These are phyloP conservation scores for Sycon ciliatum DNA, from an alignment of 37 sponge, comb jelly and placozoan genomes.

Conservation along the genomic window DNA sequence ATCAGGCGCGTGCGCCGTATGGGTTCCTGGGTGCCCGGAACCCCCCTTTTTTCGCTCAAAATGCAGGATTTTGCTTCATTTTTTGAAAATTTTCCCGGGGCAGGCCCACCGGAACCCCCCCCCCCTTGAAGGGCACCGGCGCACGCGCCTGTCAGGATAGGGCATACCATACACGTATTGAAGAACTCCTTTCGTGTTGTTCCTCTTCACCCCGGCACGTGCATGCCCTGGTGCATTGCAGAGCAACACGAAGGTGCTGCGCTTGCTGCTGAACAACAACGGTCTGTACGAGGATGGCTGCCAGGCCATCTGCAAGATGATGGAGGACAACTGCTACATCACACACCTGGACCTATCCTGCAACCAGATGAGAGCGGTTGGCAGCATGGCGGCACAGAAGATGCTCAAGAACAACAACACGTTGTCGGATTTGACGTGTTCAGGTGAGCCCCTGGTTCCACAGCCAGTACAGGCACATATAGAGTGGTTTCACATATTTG, in stretches of 20 bases:
- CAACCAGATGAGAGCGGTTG: conserved; percentile 60
- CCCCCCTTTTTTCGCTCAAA: too few relatives aligned
- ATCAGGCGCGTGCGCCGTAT: too few relatives aligned
- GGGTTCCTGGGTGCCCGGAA: too few relatives aligned
- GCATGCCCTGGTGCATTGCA: conserved; percentile 9
- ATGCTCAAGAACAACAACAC: conserved; percentile 57
- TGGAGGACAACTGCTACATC: conserved; percentile 94
- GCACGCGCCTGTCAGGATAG: not conserved
- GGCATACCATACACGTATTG: not conserved
- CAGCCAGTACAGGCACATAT: too few relatives aligned
- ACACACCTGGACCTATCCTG: conserved; percentile 75
- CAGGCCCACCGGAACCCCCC: too few relatives aligned
- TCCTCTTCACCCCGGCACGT: too few relatives aligned
- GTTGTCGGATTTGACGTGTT: too few relatives aligned
- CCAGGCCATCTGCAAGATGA: conserved; percentile 75
- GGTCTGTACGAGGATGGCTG: conserved; percentile 76
- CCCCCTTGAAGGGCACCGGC: too few relatives aligned
- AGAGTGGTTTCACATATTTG: too few relatives aligned
- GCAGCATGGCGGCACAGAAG: conserved; percentile 41
- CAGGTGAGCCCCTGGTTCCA: too few relatives aligned
- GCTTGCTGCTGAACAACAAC: conserved; percentile 80
- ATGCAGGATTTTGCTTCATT: too few relatives aligned
- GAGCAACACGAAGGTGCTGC: conserved; percentile 75
- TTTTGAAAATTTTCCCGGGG: too few relatives aligned
- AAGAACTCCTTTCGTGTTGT: not conserved